These are phyloP conservation scores for Acanthurus tractus DNA, from an alignment of 2,797 vertebrate genomes.

Conservation along the genomic window DNA sequence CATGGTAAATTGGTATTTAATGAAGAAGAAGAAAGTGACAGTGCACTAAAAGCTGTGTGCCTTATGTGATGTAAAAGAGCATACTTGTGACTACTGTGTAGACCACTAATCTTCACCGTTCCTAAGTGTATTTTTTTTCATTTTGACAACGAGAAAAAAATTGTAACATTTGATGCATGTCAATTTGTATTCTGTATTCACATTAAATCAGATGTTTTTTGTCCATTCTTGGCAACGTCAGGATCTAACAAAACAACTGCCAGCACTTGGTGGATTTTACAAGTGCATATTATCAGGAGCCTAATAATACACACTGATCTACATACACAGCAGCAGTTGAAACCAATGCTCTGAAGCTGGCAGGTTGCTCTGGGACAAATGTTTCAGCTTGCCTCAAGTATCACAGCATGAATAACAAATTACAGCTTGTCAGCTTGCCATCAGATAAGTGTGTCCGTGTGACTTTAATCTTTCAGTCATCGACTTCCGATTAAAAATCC, in stretches of 20 bases:
- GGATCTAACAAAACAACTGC: constrained; percentile 28
- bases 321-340: constrained; percentile 24
- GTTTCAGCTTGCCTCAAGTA: constrained; percentile 17
- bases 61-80: neutral
- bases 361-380: constrained; percentile 9
- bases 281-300: constrained; percentile 36
- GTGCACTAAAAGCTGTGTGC: neutral
- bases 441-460: neutral
- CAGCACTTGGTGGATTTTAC: constrained; percentile 44
- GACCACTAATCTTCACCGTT: constrained; percentile 12
- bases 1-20: no score
- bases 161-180: neutral
- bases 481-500: neutral
- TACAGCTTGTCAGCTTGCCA: constrained; percentile 2
- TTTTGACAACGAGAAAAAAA: neutral
- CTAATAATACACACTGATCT: constrained; percentile 33
- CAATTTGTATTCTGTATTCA: constrained; percentile 17
- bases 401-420: constrained; percentile 28
- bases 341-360: constrained; percentile 11
- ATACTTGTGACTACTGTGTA: neutral
- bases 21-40: no score
- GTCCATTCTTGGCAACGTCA: constrained; percentile 18
- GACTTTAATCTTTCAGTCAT: neutral
- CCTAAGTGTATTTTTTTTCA: neutral
- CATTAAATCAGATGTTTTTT: constrained; percentile 15